Base-by-base conservation (phyloP, 2,888 invertebrate species). In the Amphipoea lucens region DNA sequence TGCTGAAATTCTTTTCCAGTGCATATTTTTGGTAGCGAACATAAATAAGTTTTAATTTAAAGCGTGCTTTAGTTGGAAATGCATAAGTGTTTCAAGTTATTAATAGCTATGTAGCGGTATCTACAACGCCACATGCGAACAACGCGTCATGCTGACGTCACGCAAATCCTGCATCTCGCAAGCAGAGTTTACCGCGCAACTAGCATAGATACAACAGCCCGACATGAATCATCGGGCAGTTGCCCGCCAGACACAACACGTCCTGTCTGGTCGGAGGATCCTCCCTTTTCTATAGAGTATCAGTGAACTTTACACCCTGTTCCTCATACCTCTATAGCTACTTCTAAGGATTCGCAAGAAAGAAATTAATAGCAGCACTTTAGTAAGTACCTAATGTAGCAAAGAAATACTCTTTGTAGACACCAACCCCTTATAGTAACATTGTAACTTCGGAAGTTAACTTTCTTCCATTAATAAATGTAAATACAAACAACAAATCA, bases 11-110 rank as follows among this genome's bases (percentile, higher is more conserved):
- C 17, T 70, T 70, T 80, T 29, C 14, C 9, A 17, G 57, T 4
- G 36, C 40, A 63, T 63, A 81, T 48, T 72, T 83, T 74, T 62
- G 65, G 40, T 23, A n/a, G 57, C 14, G 7, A 63, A 42, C 14
- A 4, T 63, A 51, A 65, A 72, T 11, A 60, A 63, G 29, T 78
- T 78, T 81, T 69, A 36, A 48, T 81, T 80, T 29, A 2, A 76
- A 57, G n/a, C 4, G 14, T 51, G 51, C 29, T 83, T n/a, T 20
- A 36, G 57, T 60, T 36, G 14, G 14, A 20, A 71, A 68, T 45
- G 20, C 36, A 29, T 48, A 1, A 20, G 29, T 65, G 0, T 4
- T 17, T 66, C 7, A 51, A 42, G 29, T 40, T n/a, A 23, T 23
- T 4, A 51, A n/a, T 14, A n/a, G 36, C 29, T 29, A 29, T 29